Percentiles rank a stretch among this genome's conserved stretches.
These are phyloP conservation scores for Quiscalus mexicanus DNA, from an alignment of 2,113 vertebrate genomes.

Conservation along the genomic window DNA sequence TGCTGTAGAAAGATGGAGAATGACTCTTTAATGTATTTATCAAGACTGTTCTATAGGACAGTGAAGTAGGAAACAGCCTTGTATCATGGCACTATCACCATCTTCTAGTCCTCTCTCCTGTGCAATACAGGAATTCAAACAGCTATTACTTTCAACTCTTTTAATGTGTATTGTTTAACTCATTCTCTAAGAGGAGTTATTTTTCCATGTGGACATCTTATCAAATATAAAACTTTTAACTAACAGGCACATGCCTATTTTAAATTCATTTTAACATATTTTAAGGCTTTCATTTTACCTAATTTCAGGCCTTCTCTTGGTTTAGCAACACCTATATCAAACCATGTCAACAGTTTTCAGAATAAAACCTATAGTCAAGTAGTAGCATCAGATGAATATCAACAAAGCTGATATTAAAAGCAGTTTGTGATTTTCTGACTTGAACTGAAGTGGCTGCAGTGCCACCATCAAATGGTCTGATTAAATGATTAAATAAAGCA, in stretches of 20 bases:
- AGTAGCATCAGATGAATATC: background rate
- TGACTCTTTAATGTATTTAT: background rate
- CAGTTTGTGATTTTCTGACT: background rate
- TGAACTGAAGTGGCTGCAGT: background rate
- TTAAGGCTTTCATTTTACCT: background rate
- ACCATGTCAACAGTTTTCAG: background rate
- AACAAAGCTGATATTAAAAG: background rate
- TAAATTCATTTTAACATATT: background rate
- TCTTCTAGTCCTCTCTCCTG: background rate
- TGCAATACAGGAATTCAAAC: background rate
- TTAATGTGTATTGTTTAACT: background rate
- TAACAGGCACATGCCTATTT: background rate
- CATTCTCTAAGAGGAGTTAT: background rate
- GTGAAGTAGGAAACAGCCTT: background rate
- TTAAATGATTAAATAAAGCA: background rate
- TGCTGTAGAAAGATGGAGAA: background rate
- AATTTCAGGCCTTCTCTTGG: background rate
- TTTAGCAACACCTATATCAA: background rate
- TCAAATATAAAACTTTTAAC: background rate
- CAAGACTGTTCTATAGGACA: background rate
- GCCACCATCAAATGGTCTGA: background rate
- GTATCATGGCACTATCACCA: fast-evolving
- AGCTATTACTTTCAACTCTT: background rate
- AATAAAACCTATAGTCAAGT: background rate
- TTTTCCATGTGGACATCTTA: background rate